Conservation (phyloP, 1,140 invertebrate species). For the Zophobas atratus region DNA sequence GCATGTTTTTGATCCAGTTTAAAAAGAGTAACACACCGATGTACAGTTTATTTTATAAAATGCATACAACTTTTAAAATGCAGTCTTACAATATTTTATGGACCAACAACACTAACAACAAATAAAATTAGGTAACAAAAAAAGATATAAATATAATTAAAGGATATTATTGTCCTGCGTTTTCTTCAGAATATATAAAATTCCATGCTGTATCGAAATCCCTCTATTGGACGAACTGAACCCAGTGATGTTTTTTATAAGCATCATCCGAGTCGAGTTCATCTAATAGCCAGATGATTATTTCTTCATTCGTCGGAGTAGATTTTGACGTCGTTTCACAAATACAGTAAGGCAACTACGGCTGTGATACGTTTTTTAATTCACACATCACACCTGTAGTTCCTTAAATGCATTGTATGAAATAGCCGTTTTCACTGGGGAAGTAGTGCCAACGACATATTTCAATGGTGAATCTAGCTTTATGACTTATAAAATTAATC, state of each 20-base stretch:
- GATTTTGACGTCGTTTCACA: constrained; percentile 24
- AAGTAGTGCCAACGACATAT: constrained; percentile 61
- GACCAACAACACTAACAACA: too few relatives aligned
- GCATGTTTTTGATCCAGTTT: too few relatives aligned
- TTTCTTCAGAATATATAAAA: too few relatives aligned
- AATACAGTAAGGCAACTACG: constrained; percentile 69
- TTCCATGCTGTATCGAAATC: background rate
- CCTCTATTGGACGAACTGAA: constrained; percentile 72
- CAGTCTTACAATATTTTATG: too few relatives aligned
- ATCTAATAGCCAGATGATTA: constrained; percentile 63
- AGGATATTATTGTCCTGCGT: too few relatives aligned
- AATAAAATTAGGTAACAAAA: too few relatives aligned
- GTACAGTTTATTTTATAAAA: too few relatives aligned
- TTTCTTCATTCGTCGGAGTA: constrained; percentile 1
- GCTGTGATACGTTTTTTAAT: constrained; percentile 71
- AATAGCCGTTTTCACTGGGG: constrained; percentile 17
- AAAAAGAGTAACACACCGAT: too few relatives aligned
- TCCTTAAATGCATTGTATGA: constrained; percentile 64
- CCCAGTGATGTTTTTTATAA: constrained; percentile 72
- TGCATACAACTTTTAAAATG: too few relatives aligned
- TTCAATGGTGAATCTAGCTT: constrained; percentile 76
- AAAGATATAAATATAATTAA: too few relatives aligned
- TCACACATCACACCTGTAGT: constrained; percentile 71
- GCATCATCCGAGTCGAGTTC: constrained; percentile 71
- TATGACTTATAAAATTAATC: constrained; percentile 70